Percentiles rank a stretch among this genome's conserved stretches.
Evolutionary conservation across 2,113 vertebrate genomes (phyloP).

Genomic region (Eudyptes chrysolophus): DNA sequence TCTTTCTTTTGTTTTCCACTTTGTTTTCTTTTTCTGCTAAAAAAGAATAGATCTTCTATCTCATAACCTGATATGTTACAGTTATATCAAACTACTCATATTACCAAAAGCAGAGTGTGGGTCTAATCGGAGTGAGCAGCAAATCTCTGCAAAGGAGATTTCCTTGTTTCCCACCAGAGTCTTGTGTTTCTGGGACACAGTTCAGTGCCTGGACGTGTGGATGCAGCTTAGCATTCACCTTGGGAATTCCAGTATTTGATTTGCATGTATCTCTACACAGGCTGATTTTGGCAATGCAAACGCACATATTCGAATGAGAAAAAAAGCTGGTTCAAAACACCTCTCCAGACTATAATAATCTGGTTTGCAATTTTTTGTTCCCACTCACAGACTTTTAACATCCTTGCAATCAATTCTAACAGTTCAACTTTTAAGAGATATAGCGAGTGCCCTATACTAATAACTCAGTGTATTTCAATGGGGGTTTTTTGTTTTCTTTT

Average conservation of each 20-base stretch:
- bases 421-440: background rate
- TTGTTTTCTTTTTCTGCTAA: background rate
- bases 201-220: background rate
- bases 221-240: background rate
- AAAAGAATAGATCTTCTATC: background rate
- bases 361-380: background rate
- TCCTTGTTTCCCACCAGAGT: background rate
- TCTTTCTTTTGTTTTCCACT: background rate
- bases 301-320: background rate
- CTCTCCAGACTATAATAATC: background rate
- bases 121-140: background rate
- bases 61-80: background rate
- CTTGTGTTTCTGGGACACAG: background rate
- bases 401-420: background rate
- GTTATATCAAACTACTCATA: background rate
- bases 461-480: background rate
- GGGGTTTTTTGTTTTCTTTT: background rate
- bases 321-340: background rate
- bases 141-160: background rate
- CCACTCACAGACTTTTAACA: background rate
- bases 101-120: background rate
- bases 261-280: background rate
- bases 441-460: background rate
- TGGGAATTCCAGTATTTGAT: conserved; percentile 1
- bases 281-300: background rate